Conservation (phyloP, 2,888 invertebrate genomes). For the Drosophila monieri region DNA sequence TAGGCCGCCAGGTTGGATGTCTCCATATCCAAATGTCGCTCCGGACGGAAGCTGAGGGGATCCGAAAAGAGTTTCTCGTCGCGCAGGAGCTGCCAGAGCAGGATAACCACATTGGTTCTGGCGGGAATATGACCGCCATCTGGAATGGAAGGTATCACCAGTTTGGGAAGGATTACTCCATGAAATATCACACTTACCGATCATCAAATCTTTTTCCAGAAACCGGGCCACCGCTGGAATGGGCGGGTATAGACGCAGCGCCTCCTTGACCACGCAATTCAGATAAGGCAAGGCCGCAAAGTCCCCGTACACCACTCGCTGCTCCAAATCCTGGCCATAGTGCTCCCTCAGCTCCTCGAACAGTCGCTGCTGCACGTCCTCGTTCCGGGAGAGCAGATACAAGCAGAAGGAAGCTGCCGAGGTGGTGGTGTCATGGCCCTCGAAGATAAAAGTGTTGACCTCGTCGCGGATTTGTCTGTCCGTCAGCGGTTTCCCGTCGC, state of each 20-base stretch:
- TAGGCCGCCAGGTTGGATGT: constrained; percentile 66
- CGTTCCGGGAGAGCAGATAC: constrained; percentile 77
- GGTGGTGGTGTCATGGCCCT: constrained; percentile 83
- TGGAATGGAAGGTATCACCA: constrained; percentile 21
- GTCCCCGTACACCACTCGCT: constrained; percentile 85
- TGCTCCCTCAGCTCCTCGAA: constrained; percentile 76
- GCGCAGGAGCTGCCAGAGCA: constrained; percentile 50
- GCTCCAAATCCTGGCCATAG: constrained; percentile 74
- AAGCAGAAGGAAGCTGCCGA: constrained; percentile 77
- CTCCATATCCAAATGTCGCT: constrained; percentile 78
- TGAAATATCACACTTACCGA: constrained; percentile 84
- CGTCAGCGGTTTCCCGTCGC: constrained; percentile 85
- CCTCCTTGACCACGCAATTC: constrained; percentile 87
- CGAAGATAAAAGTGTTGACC: constrained; percentile 88
- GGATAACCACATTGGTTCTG: constrained; percentile 68
- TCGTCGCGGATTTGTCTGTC: constrained; percentile 87
- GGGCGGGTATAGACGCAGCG: constrained; percentile 87
- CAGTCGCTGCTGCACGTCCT: constrained; percentile 69
- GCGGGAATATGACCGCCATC: constrained; percentile 78
- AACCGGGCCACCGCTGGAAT: constrained; percentile 86
- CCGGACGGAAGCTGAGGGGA: constrained; percentile 68
- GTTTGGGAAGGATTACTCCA: not conserved
- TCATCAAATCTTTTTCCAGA: constrained; percentile 84
- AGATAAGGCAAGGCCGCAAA: constrained; percentile 74
- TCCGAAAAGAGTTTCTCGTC: constrained; percentile 74